Evolutionary conservation across 2,797 vertebrate species (phyloP).

Genomic region (Sebastolobus alascanus): DNA sequence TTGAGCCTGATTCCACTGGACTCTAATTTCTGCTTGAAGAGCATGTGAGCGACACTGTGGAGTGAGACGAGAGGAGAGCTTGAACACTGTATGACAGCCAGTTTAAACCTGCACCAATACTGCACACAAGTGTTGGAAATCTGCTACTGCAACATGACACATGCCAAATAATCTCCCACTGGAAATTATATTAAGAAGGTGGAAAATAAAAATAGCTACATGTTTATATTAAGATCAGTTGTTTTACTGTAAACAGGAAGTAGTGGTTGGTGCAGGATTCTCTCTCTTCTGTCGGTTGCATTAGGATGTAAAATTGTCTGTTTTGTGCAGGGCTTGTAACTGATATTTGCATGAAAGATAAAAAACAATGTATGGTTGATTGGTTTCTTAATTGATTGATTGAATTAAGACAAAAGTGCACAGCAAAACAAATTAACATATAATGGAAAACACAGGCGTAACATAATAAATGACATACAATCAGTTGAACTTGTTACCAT

Average conservation of each 20-base stretch:
- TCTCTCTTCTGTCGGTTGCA: background rate
- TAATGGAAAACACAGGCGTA: background rate
- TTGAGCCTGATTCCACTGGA: background rate
- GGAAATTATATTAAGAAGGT: background rate
- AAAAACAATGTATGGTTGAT: background rate
- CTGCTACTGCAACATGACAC: constrained; percentile 53
- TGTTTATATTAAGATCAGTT: background rate
- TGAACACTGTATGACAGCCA: background rate
- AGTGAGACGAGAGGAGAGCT: background rate
- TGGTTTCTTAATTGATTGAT: background rate
- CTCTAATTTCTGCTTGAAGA: background rate
- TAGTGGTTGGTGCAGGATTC: background rate
- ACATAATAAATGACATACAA: background rate
- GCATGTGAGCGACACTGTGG: background rate
- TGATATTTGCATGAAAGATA: background rate
- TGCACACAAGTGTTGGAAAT: constrained; percentile 57
- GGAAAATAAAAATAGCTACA: background rate
- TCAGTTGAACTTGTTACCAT: background rate
- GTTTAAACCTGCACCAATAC: constrained; percentile 41
- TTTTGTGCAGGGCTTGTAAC: background rate
- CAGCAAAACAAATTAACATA: rapidly evolving
- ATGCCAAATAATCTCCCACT: background rate
- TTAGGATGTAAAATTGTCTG: background rate
- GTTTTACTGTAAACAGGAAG: background rate
- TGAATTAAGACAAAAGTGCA: background rate